Evolutionary conservation across 2,797 vertebrate species (phyloP).

Genomic region (Benthosema pterotum): DNA sequence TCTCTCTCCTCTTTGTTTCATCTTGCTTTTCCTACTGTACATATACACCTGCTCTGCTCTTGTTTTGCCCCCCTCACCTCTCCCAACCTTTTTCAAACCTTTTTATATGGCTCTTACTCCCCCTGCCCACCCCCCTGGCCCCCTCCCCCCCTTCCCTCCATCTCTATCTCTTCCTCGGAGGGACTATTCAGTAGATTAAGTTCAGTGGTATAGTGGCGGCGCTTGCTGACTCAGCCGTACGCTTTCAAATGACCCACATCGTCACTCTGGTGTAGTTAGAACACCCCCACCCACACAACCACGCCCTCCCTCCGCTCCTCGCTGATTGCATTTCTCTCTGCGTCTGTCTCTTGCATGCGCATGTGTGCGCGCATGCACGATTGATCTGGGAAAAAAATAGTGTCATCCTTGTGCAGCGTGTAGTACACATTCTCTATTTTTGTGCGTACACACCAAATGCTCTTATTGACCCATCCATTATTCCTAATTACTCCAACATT

Average conservation of each 20-base stretch:
- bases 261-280: conserved; percentile 89
- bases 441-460: conserved; percentile 19
- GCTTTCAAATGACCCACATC: conserved; percentile 95
- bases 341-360: conserved; percentile 3
- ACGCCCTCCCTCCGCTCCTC: conserved; percentile 82
- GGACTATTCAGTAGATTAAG: conserved; percentile 81
- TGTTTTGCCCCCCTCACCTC: neutral
- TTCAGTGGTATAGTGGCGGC: conserved; percentile 76
- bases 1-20: neutral
- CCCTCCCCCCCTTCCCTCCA: conserved; percentile 36
- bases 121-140: conserved; percentile 8
- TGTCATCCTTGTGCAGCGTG: conserved; percentile 29
- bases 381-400: conserved; percentile 54
- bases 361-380: conserved; percentile 36
- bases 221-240: conserved; percentile 90
- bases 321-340: conserved; percentile 82
- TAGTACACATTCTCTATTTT: conserved; percentile 33
- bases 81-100: conserved; percentile 14
- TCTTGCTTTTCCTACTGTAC: neutral
- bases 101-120: conserved; percentile 13
- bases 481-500: too few relatives aligned
- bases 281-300: too few relatives aligned
- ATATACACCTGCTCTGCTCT: too few relatives aligned
- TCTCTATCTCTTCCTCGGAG: conserved; percentile 48
- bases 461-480: too few relatives aligned